Conservation (phyloP, 2,113 vertebrate species). For the Pan troglodytes region NHGRI_mPanTro3-v2.1_pri NC_072402.2:14995501-14996000, state of each 20-base stretch:
- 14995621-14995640: not conserved
- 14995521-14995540: not conserved
- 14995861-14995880: not conserved
- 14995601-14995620: not conserved
- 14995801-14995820: not conserved
- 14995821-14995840: rapidly evolving
- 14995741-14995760: not conserved
- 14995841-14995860: not conserved
- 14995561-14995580: too few relatives aligned
- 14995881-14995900: not conserved
- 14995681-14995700: not conserved
- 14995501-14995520: not conserved
- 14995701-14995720: not conserved
- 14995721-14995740: not conserved
- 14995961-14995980: rapidly evolving
- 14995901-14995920: not conserved
- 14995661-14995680: not conserved
- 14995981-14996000: not conserved
- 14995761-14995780: not conserved
- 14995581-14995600: not conserved
- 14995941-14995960: not conserved
- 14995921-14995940: rapidly evolving
- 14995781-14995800: not conserved
- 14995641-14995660: not conserved
- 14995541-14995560: not conserved